Percentiles rank a stretch among this genome's conserved stretches.
Evolutionary conservation across 1,140 invertebrate genomes (phyloP).

Genomic region (Drosophila littoralis): DNA sequence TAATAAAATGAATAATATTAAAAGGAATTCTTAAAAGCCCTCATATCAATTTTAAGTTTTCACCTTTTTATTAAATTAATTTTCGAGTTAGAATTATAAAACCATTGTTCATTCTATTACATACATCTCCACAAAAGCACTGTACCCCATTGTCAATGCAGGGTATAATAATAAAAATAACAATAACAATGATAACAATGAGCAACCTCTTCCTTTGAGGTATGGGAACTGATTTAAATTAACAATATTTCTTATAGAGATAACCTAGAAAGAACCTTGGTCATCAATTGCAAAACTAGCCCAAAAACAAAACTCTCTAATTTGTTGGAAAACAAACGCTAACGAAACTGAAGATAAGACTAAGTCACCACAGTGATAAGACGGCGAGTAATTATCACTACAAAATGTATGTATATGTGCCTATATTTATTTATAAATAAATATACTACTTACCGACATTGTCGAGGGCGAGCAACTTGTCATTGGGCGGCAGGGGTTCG

Average conservation of each 20-base stretch:
- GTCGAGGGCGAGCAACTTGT: slow-evolving; percentile 90
- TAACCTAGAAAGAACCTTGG: slow-evolving; percentile 68
- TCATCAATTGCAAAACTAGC: slow-evolving; percentile 10
- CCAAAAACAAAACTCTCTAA: slow-evolving; percentile 41
- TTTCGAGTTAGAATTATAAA: too few species aligned
- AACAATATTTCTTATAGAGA: slow-evolving; percentile 1
- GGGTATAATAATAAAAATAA: too few species aligned
- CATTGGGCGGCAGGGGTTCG: slow-evolving; percentile 93
- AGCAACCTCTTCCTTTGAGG: too few species aligned
- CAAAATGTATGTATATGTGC: neutral
- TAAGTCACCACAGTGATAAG: slow-evolving; percentile 46
- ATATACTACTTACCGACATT: slow-evolving; percentile 89
- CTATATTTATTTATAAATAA: too few species aligned
- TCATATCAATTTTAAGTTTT: too few species aligned
- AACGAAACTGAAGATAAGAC: slow-evolving; percentile 50
- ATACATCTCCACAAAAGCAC: too few species aligned
- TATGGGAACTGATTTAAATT: neutral
- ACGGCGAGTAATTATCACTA: neutral
- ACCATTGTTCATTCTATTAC: too few species aligned
- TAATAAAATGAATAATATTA: too few species aligned
- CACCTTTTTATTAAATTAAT: too few species aligned
- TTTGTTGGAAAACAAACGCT: slow-evolving; percentile 24
- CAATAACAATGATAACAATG: too few species aligned
- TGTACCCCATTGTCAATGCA: too few species aligned
- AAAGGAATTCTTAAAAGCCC: too few species aligned